Conservation (phyloP, 2,113 vertebrate genomes). For the Rynchops niger region DNA sequence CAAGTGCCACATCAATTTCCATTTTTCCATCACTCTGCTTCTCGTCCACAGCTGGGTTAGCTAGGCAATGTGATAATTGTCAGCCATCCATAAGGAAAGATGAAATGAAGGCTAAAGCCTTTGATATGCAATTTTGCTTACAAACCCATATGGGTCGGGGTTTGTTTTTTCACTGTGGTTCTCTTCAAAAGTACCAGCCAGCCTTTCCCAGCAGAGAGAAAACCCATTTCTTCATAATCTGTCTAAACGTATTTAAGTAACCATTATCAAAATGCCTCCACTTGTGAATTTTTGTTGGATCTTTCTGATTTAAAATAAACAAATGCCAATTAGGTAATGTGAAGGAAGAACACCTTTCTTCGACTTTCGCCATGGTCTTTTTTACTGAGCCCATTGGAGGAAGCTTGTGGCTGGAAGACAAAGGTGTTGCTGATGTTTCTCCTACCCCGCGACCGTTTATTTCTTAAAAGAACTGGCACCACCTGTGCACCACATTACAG, state of each 20-base stretch:
- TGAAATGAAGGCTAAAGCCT: not conserved
- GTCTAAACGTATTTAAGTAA: not conserved
- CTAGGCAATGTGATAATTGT: not conserved
- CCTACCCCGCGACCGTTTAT: fast-evolving
- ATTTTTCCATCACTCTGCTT: not conserved
- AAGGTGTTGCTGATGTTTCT: not conserved
- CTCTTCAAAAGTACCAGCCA: not conserved
- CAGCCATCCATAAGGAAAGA: not conserved
- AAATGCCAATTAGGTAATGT: not conserved
- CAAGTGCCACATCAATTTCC: not conserved
- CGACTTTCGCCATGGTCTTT: fast-evolving
- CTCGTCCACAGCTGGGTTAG: not conserved
- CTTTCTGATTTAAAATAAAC: not conserved
- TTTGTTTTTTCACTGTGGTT: not conserved
- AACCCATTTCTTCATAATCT: not conserved
- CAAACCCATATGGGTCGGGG: not conserved
- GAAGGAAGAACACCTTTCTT: not conserved
- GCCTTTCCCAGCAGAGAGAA: not conserved
- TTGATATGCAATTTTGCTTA: not conserved
- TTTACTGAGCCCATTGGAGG: not conserved
- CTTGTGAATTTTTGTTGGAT: not conserved
- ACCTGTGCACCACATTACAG: not conserved
- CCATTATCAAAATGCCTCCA: not conserved
- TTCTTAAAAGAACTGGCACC: not conserved
- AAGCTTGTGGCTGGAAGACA: not conserved